phyloP scores from a whole-genome alignment of 2,797 vertebrate genomes.

The Scyliorhinus canicula region DNA sequence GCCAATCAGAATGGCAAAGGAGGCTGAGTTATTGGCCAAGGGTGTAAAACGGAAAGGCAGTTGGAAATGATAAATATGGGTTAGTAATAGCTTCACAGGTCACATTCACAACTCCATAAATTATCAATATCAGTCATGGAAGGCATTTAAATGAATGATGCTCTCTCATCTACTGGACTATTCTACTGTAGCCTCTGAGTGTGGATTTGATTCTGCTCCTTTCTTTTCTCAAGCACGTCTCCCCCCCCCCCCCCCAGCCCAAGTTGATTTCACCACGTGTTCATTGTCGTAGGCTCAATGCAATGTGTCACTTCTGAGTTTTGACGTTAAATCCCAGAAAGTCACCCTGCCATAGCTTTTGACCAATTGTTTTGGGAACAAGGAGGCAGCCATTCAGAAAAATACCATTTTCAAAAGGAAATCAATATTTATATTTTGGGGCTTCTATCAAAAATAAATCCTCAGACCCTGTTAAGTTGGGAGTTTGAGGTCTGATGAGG shows the following conservation, averaged over 20 bases:
- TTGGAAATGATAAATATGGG: conserved; percentile 64
- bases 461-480: neutral
- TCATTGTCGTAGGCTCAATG: neutral
- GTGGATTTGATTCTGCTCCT: neutral
- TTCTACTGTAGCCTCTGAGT: neutral
- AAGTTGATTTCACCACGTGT: neutral
- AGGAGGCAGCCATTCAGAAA: neutral
- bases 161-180: neutral
- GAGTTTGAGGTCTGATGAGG: neutral
- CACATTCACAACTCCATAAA: conserved; percentile 38
- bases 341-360: neutral
- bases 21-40: conserved; percentile 70
- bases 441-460: neutral
- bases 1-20: conserved; percentile 70
- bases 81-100: conserved; percentile 65
- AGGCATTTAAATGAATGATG: neutral
- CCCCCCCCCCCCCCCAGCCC: too few species aligned
- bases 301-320: neutral
- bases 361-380: neutral
- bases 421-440: neutral
- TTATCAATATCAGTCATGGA: neutral
- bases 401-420: neutral
- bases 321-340: neutral
- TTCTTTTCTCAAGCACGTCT: neutral
- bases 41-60: conserved; percentile 71